Evolutionary conservation across 1,140 invertebrate genomes (phyloP).

Genomic region (Pogonomyrmex californicus): DNA sequence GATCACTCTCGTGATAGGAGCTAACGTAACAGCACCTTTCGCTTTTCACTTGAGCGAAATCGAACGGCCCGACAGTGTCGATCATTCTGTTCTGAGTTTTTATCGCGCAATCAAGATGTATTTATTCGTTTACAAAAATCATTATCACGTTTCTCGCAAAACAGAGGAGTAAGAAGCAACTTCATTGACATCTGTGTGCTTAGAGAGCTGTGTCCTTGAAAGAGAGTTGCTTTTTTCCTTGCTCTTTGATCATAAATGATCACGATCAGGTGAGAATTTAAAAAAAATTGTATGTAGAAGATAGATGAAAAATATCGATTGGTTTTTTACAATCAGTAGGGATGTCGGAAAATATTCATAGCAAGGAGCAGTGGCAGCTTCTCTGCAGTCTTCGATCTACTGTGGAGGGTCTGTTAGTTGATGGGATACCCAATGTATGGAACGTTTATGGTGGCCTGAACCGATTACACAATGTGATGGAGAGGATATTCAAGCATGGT

Average conservation of each 20-base stretch:
- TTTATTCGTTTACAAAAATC: too few species aligned
- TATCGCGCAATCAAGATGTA: too few species aligned
- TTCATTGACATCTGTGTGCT: background rate
- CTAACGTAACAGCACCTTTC: background rate
- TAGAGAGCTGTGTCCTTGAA: background rate
- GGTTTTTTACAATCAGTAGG: background rate
- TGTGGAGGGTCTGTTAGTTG: constrained; percentile 89
- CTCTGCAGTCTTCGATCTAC: constrained; percentile 88
- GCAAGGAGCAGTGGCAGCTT: constrained; percentile 83
- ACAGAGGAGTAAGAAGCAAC: background rate
- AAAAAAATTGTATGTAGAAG: background rate
- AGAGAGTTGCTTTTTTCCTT: background rate
- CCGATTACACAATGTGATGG: constrained; percentile 88
- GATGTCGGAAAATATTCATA: constrained; percentile 75
- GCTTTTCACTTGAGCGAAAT: too few species aligned
- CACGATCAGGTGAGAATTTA: background rate
- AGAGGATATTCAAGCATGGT: constrained; percentile 89
- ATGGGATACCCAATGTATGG: constrained; percentile 89
- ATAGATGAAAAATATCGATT: background rate
- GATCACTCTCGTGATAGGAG: too few species aligned
- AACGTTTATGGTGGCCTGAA: constrained; percentile 90
- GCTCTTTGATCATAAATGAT: background rate
- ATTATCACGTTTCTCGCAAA: background rate
- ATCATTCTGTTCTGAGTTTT: too few species aligned
- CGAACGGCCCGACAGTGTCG: too few species aligned